Base-by-base conservation (phyloP, 2,113 vertebrate genomes). In the Ariopsis seemanni region DNA sequence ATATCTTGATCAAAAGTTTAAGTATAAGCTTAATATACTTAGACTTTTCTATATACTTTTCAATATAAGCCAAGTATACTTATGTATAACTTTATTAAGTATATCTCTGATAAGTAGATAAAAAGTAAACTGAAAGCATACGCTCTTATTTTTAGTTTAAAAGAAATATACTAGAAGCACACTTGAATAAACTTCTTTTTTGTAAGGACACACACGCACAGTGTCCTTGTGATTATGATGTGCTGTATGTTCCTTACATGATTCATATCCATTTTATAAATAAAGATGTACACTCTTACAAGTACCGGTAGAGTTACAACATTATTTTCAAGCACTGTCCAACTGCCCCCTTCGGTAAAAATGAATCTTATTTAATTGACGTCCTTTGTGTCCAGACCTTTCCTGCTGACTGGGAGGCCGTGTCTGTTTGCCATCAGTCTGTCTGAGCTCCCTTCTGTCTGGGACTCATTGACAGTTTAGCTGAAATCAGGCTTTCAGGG, bases 381-480 rank as follows among this genome's bases (percentile, higher is more conserved):
- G 42, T 60, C 20, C 79, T 48, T 82, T 82, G 79, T 62, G 79
- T 82, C 57, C 78, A 27, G 77, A 50, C 57, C n/a, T 15, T 42
- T 77, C 50, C 62, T 82, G 58, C 48, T 58, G 34, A 74, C 80
- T 58, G 9, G 18, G 81, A 78, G 22, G 34, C 42, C 48, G 34
- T 57, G 52, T 80, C 74, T 84, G 71, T 52, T 42, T 69, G 75
- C 65, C 14, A 63, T 72, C 42, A 52, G 58, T 63, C 79, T 53
- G 75, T 83, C 84, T 69, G 72, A 84, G 77, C 53, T 53, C 42
- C 34, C 20, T 83, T 10, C 75, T 78, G 72, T 84, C 75, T 85
- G 57, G 34, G 48, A 62, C 86, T 85, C 71, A 87, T 83, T 80
- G 85, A 83, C 55, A 85, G 20, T 79, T 87, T 85, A 81, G 27